Base-by-base conservation (phyloP, 2,113 vertebrate species). In the Athene noctua region DNA sequence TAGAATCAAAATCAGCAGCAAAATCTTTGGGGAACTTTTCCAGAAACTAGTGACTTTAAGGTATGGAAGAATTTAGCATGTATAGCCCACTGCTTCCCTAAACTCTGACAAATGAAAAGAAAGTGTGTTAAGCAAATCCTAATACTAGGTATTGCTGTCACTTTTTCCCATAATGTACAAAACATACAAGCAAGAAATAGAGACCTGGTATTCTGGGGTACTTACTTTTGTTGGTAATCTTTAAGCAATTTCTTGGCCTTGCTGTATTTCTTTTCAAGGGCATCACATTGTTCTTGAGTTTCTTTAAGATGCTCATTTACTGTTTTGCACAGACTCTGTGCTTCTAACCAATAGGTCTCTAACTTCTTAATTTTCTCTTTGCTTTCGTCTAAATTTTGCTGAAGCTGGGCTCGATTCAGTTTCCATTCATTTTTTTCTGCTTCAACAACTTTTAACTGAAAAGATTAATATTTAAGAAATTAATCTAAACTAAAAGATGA, bases 241-340 rank as follows among this genome's bases (percentile, higher is more conserved):
- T 99, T 99, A 73, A 99, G 98, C 83, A 99, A 97, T 75, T 99
- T 99, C 98, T 99, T 99, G 74, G 99, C 99, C 93, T 99, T 99
- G 97, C 85, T 98, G 96, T 99, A 99, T 96, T 99, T 99, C 96
- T 99, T 99, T 96, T 99, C 99, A 97, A 99, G 96, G 8, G 97
- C 97, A 93, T 99, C 99, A 68, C 98, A 98, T 91, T 99, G 99
- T 79, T 97, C 96, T 94, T 99, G 99, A 49, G 98, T 98, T 95
- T 99, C 99, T 46, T 98, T 97, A 91, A 99, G 98, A 80, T 98
- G 98, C 47, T 99, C 98, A 34, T 99, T 99, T 77, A 99, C 98
- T 34, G 97, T 98, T 97, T 99, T 99, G 94, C 99, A 99, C 89
- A 99, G 98, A 61, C 96, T 97, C 96, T 99, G 99, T 79, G 99